Percentiles rank a stretch among this genome's conserved stretches.
Evolutionary conservation across 1,140 invertebrate species (phyloP).

Genomic region (Uloborus diversus): DNA sequence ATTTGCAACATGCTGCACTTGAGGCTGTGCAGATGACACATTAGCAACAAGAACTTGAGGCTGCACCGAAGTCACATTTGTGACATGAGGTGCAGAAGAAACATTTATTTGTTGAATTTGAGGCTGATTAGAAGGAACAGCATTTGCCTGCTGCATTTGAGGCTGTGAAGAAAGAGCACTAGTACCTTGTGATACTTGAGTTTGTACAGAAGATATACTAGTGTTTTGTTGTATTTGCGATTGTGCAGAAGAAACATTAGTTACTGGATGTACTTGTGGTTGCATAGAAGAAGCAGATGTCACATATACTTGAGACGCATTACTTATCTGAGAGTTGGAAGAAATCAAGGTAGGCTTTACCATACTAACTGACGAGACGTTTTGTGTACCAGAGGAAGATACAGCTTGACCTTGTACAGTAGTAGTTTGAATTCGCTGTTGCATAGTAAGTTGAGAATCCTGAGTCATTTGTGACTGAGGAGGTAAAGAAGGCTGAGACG

Average conservation of each 20-base stretch:
- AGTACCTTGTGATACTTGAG: too few relatives aligned
- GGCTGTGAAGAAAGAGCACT: too few relatives aligned
- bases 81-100: too few relatives aligned
- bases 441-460: conserved; percentile 34
- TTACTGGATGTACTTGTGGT: neutral
- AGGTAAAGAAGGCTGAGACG: neutral
- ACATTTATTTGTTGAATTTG: too few relatives aligned
- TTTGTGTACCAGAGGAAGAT: neutral
- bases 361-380: neutral
- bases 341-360: conserved; percentile 13
- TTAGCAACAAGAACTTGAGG: too few relatives aligned
- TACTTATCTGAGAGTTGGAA: conserved; percentile 19
- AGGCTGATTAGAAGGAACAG: too few relatives aligned
- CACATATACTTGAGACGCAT: neutral
- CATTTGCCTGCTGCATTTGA: too few relatives aligned
- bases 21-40: too few relatives aligned
- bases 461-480: conserved; percentile 13
- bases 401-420: neutral
- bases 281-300: neutral
- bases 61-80: too few relatives aligned
- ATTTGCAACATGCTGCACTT: too few relatives aligned
- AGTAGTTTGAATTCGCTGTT: conserved; percentile 2
- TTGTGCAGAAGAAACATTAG: neutral
- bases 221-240: too few relatives aligned
- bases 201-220: too few relatives aligned